A percentile compares a stretch with the other conserved stretches of the same genome.
These are phyloP conservation scores for Anastrepha ludens DNA, from an alignment of 1,140 invertebrate species.

Conservation along the genomic window DNA sequence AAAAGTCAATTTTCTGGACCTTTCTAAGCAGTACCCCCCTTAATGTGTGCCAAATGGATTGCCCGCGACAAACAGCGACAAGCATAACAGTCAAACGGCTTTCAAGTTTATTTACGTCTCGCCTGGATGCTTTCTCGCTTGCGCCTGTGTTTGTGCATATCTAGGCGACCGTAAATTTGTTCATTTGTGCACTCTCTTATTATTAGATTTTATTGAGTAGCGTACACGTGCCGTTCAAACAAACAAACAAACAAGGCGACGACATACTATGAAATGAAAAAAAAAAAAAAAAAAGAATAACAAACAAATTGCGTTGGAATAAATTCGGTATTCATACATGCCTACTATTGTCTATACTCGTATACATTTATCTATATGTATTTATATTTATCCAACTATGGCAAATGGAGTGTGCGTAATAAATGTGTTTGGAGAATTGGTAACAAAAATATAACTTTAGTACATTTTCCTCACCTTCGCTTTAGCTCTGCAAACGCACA, in stretches of 20 bases:
- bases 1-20: too few relatives aligned
- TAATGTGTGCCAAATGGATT: not conserved
- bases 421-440: not conserved
- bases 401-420: not conserved
- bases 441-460: not conserved
- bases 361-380: not conserved
- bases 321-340: not conserved
- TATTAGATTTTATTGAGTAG: slow-evolving; percentile 45
- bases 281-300: not conserved
- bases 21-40: too few relatives aligned
- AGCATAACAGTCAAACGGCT: not conserved
- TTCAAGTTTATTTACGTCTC: not conserved
- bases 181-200: slow-evolving; percentile 27
- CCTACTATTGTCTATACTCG: not conserved
- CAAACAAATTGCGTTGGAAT: too few relatives aligned
- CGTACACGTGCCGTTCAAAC: not conserved
- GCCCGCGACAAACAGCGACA: not conserved
- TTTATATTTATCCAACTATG: not conserved
- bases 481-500: not conserved
- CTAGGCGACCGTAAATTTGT: not conserved
- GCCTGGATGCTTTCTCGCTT: too few relatives aligned
- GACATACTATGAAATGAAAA: not conserved
- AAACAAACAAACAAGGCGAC: not conserved
- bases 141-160: too few relatives aligned
- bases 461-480: not conserved